phyloP scores from a whole-genome alignment of 2,113 vertebrate genomes.

The Patagioenas fasciata region DNA sequence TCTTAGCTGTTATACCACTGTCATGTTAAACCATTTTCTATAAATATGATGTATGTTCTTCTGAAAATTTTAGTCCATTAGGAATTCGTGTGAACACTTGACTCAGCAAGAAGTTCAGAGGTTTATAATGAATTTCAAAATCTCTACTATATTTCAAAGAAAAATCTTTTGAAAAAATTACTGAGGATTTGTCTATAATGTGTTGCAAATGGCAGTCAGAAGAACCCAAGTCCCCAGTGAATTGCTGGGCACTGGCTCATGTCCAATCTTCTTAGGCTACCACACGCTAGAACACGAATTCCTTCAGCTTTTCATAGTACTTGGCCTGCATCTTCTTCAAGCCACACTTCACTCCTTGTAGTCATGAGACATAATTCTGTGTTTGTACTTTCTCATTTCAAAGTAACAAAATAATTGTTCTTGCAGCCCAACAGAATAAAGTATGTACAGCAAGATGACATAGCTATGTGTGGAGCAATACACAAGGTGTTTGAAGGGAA shows the following conservation, averaged over 20 bases:
- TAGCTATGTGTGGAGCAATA: not conserved
- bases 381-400: not conserved
- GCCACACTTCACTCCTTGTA: not conserved
- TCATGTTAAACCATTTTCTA: not conserved
- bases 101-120: not conserved
- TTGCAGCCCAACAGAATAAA: not conserved
- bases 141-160: not conserved
- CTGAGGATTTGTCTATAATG: not conserved
- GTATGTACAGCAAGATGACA: not conserved
- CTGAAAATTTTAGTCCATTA: not conserved
- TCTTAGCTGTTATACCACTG: not conserved
- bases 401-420: not conserved
- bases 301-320: not conserved
- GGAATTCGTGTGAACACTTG: not conserved
- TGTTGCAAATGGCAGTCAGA: not conserved
- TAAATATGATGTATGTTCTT: not conserved
- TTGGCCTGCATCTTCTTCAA: not conserved
- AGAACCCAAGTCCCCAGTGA: not conserved
- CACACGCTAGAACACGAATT: not conserved
- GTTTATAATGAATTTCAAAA: not conserved
- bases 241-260: not conserved
- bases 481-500: accelerated
- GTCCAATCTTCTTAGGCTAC: not conserved
- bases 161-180: not conserved
- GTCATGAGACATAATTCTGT: not conserved